Evolutionary conservation across 2,113 vertebrate genomes (phyloP).

Genomic region (Siniperca chuatsi): DNA sequence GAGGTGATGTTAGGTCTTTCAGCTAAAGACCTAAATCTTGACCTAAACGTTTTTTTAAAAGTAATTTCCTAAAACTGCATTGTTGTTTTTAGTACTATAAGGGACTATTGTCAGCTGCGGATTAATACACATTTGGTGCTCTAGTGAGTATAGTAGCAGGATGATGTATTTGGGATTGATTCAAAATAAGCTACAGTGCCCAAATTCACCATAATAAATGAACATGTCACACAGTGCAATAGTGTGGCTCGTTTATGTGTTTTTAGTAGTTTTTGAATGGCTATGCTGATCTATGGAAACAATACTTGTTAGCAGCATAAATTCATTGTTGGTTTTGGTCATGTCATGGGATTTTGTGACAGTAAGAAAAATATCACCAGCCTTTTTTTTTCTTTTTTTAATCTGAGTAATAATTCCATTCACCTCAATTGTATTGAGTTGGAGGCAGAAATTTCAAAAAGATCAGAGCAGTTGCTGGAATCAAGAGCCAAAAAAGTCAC

Average conservation of each 20-base stretch:
- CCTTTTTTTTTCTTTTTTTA: background rate
- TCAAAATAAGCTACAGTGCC: too few relatives aligned
- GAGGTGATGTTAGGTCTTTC: background rate
- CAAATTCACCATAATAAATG: too few relatives aligned
- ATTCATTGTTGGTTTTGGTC: too few relatives aligned
- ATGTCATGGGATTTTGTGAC: background rate
- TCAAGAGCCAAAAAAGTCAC: constrained; percentile 70
- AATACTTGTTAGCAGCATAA: background rate
- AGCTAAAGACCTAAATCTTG: background rate
- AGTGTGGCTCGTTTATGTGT: too few relatives aligned
- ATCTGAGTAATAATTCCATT: background rate
- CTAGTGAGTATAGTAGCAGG: background rate
- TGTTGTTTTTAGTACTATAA: too few relatives aligned
- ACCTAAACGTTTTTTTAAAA: too few relatives aligned
- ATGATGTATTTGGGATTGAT: background rate
- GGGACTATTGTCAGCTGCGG: background rate
- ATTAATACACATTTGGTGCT: background rate
- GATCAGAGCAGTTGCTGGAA: constrained; percentile 34
- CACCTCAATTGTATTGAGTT: background rate
- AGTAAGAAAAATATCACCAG: background rate
- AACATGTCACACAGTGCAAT: too few relatives aligned
- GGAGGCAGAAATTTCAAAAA: constrained; percentile 15
- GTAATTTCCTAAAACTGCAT: too few relatives aligned
- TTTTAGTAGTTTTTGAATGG: too few relatives aligned
- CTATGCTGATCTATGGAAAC: background rate